These are phyloP conservation scores for Megastigmus dorsalis DNA, from an alignment of 2,888 invertebrate species.

Conservation along the genomic window DNA sequence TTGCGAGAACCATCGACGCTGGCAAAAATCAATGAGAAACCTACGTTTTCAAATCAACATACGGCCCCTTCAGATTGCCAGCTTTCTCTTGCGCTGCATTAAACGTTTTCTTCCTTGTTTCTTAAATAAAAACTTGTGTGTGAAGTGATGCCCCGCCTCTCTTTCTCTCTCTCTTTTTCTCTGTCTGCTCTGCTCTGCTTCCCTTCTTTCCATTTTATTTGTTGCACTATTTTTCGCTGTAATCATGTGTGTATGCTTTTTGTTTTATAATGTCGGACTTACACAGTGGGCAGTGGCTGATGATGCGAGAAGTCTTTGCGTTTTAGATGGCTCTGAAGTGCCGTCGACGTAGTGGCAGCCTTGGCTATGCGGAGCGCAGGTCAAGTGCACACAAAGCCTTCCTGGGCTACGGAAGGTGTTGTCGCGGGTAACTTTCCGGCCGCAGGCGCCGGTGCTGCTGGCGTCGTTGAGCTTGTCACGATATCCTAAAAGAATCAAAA, in stretches of 20 bases:
- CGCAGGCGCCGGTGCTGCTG: not conserved
- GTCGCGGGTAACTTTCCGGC: slow-evolving; percentile 1
- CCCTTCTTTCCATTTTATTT: not conserved
- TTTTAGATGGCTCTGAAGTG: slow-evolving; percentile 67
- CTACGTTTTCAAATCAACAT: not conserved
- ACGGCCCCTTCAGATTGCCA: no score
- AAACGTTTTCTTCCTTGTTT: not conserved
- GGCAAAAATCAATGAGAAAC: slow-evolving; percentile 41
- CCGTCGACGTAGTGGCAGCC: slow-evolving; percentile 60
- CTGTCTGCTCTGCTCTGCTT: not conserved
- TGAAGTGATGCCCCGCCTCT: no score
- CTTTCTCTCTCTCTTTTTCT: not conserved
- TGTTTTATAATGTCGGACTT: slow-evolving; percentile 62
- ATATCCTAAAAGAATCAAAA: slow-evolving; percentile 38
- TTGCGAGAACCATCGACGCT: slow-evolving; percentile 22
- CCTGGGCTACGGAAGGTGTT: slow-evolving; percentile 64
- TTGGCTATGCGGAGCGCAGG: slow-evolving; percentile 63
- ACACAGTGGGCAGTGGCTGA: slow-evolving; percentile 72
- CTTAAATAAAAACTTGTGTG: slow-evolving; percentile 7
- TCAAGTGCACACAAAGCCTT: slow-evolving; percentile 72
- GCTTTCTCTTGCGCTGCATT: no score
- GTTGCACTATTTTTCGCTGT: slow-evolving; percentile 16
- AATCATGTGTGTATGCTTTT: slow-evolving; percentile 27
- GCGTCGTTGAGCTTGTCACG: slow-evolving; percentile 42
- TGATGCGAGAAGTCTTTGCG: slow-evolving; percentile 68